phyloP scores from a whole-genome alignment of 2,113 vertebrate species.

The Spea bombifrons region DNA sequence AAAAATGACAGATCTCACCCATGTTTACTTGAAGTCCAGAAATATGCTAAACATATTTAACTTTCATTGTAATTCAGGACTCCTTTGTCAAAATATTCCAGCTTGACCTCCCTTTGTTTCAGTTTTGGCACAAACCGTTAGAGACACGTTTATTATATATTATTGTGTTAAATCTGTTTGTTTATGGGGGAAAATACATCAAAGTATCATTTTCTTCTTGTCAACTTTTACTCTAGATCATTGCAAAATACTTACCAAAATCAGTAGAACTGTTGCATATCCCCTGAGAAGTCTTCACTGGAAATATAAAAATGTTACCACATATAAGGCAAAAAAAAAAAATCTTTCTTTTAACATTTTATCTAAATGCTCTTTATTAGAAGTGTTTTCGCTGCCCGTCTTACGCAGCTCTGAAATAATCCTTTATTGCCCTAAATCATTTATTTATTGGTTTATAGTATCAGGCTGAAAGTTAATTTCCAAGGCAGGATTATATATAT shows the following conservation, averaged over 20 bases:
- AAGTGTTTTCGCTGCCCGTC: too few species aligned
- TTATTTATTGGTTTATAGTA: too few species aligned
- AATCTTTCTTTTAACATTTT: neutral
- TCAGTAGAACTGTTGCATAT: neutral
- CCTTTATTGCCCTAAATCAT: too few species aligned
- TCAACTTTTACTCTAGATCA: neutral
- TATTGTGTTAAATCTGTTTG: neutral
- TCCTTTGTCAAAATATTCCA: constrained; percentile 13
- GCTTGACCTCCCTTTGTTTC: neutral
- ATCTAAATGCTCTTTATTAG: neutral
- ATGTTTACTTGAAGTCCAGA: constrained; percentile 29
- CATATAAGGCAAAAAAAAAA: too few species aligned
- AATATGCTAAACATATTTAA: constrained; percentile 41
- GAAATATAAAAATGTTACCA: neutral
- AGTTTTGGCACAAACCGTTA: neutral
- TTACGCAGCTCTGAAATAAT: too few species aligned
- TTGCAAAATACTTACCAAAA: neutral
- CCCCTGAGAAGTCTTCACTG: neutral
- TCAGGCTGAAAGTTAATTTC: too few species aligned
- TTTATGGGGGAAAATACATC: neutral
- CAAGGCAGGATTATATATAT: too few species aligned
- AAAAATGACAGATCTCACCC: constrained; percentile 33
- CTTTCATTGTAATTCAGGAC: constrained; percentile 3
- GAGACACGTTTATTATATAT: constrained; percentile 4
- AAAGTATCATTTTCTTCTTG: neutral